These are phyloP conservation scores for Sinosuthora webbiana DNA, from an alignment of 2,113 vertebrate species.

Conservation along the genomic window DNA sequence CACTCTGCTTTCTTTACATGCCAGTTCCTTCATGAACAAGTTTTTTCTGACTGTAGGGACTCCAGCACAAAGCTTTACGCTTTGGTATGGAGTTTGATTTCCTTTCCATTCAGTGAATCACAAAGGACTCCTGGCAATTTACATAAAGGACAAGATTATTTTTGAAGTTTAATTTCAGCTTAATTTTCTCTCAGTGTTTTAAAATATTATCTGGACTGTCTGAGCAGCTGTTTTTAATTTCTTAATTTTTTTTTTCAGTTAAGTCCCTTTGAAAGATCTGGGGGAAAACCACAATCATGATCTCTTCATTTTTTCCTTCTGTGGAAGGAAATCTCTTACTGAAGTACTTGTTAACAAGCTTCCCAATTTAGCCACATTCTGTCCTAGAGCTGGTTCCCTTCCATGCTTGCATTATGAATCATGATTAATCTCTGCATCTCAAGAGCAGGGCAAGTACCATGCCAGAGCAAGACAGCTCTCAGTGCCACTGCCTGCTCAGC, in stretches of 20 bases:
- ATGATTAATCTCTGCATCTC: background rate
- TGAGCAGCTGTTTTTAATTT: constrained; percentile 5
- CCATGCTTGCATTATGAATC: background rate
- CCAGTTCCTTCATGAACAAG: background rate
- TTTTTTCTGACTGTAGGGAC: background rate
- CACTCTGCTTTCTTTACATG: background rate
- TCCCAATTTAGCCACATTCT: background rate
- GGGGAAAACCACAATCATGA: background rate
- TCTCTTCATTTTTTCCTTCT: background rate
- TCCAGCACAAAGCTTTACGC: background rate
- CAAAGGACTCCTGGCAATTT: background rate
- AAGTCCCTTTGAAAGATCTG: background rate
- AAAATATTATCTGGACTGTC: background rate
- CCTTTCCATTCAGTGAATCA: background rate
- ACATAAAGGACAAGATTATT: background rate
- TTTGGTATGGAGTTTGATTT: background rate
- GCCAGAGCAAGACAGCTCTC: background rate
- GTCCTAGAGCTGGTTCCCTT: background rate
- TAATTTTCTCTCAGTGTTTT: background rate
- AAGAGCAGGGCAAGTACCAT: background rate
- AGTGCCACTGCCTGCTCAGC: background rate
- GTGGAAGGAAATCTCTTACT: background rate
- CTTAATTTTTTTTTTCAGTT: background rate
- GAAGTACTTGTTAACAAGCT: background rate
- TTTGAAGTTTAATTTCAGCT: background rate